Conservation (phyloP, 2,797 vertebrate species). For the Pangasius larnaudii region DNA sequence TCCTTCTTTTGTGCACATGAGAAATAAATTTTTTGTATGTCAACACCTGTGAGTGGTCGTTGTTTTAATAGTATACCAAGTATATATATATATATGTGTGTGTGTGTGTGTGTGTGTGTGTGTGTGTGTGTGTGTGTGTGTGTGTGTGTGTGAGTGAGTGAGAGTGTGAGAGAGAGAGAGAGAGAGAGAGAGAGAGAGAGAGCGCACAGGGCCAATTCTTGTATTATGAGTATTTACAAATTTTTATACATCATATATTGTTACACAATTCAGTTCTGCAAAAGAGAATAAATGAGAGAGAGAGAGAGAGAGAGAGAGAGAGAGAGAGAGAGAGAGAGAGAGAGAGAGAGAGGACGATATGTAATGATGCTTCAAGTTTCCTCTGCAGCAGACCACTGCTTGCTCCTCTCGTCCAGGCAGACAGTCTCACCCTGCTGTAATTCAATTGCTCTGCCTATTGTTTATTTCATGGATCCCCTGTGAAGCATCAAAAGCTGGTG, state of each 20-base stretch:
- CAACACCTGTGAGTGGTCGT: conserved; percentile 11
- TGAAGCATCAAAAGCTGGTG: conserved; percentile 95
- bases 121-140: conserved; percentile 62
- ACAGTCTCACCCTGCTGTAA: conserved; percentile 81
- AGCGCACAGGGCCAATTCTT: conserved; percentile 25
- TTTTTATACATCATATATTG: background rate
- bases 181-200: conserved; percentile 13
- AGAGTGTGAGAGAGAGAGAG: conserved; percentile 53
- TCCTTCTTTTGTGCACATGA: conserved; percentile 89
- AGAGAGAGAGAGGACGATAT: conserved; percentile 65
- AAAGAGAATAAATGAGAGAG: conserved; percentile 49
- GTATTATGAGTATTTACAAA: background rate
- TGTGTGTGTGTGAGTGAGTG: background rate
- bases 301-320: conserved; percentile 60
- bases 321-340: conserved; percentile 63
- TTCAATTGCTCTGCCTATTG: conserved; percentile 93
- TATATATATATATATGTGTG: too few species aligned
- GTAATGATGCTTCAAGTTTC: conserved; percentile 76
- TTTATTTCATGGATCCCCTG: conserved; percentile 96
- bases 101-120: conserved; percentile 56
- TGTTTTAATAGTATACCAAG: too few species aligned
- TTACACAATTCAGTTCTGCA: background rate
- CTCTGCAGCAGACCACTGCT: conserved; percentile 66
- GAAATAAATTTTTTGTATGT: conserved; percentile 89
- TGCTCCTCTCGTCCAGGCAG: conserved; percentile 64